Percentiles rank a stretch among this genome's conserved stretches.
phyloP scores from a whole-genome alignment of 2,888 invertebrate species.

The Drosophila lutescens region DNA sequence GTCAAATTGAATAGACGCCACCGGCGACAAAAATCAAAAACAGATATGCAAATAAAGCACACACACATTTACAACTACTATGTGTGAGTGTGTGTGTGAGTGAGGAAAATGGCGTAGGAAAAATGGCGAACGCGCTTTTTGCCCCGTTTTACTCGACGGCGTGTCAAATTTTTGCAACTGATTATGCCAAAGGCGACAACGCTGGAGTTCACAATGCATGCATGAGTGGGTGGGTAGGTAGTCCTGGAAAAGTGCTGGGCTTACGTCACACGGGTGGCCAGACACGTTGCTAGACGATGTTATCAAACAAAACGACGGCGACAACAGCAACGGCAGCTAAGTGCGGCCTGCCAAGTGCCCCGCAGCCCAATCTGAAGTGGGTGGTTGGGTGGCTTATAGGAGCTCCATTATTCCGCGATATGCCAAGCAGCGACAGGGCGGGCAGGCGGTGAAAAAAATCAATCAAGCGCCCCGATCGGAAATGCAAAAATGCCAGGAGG shows the following conservation, averaged over 20 bases:
- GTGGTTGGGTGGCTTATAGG: slow-evolving; percentile 17
- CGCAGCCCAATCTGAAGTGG: slow-evolving; percentile 44
- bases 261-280: slow-evolving; percentile 59
- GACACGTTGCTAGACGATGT: slow-evolving; percentile 76
- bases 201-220: slow-evolving; percentile 40
- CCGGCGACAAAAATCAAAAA: slow-evolving; percentile 76
- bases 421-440: background rate
- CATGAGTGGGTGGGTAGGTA: slow-evolving; percentile 19
- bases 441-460: slow-evolving; percentile 57
- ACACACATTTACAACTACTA: slow-evolving; percentile 13
- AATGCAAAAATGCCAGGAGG: slow-evolving; percentile 38
- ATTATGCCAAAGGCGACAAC: slow-evolving; percentile 64
- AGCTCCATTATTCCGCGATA: slow-evolving; percentile 51
- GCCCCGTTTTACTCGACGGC: slow-evolving; percentile 28
- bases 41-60: slow-evolving; percentile 70
- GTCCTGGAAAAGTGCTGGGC: slow-evolving; percentile 13
- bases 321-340: slow-evolving; percentile 39
- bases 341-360: slow-evolving; percentile 66
- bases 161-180: slow-evolving; percentile 72
- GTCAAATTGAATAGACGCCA: slow-evolving; percentile 75
- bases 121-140: slow-evolving; percentile 46
- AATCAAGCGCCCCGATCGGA: slow-evolving; percentile 58
- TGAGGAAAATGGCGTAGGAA: slow-evolving; percentile 25
- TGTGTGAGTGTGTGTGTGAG: background rate
- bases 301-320: slow-evolving; percentile 71